These are phyloP conservation scores for Crotalus viridis DNA, from an alignment of 2,113 vertebrate species.

Conservation along the genomic window DNA sequence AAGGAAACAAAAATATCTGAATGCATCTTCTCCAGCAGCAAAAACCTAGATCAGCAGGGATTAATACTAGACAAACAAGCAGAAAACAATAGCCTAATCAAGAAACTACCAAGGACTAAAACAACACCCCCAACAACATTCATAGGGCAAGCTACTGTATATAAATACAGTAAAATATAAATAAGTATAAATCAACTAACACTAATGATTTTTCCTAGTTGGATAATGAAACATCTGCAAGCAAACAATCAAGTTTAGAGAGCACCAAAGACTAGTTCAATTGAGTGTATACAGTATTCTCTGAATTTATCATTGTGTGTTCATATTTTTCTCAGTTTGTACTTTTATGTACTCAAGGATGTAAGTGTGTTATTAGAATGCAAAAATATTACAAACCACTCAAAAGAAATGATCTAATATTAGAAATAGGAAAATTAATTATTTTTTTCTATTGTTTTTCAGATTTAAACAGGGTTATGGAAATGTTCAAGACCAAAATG, in stretches of 20 bases:
- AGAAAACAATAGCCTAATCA: background rate
- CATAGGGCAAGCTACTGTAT: background rate
- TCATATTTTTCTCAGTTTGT: background rate
- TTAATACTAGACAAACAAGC: background rate
- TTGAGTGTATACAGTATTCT: background rate
- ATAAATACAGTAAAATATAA: background rate
- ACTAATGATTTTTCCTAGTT: background rate
- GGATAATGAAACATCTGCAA: background rate
- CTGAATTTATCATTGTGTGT: background rate
- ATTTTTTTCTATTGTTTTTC: conserved; percentile 23
- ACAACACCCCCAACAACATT: background rate
- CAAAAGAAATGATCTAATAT: background rate
- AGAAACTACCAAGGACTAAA: background rate
- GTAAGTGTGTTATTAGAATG: background rate
- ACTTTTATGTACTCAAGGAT: background rate
- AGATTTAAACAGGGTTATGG: conserved; percentile 51
- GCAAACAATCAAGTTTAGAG: background rate
- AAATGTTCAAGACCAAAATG: conserved; percentile 50
- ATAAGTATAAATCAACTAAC: background rate
- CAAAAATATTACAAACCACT: background rate
- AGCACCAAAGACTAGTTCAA: background rate
- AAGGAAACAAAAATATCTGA: background rate
- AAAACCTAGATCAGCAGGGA: background rate
- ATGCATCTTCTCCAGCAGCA: background rate
- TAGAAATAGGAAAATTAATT: background rate